Evolutionary conservation across 1,140 invertebrate species (phyloP), one percentile per base, ranked within the genome.

Genomic region (Bradynema listronoti): DNA sequence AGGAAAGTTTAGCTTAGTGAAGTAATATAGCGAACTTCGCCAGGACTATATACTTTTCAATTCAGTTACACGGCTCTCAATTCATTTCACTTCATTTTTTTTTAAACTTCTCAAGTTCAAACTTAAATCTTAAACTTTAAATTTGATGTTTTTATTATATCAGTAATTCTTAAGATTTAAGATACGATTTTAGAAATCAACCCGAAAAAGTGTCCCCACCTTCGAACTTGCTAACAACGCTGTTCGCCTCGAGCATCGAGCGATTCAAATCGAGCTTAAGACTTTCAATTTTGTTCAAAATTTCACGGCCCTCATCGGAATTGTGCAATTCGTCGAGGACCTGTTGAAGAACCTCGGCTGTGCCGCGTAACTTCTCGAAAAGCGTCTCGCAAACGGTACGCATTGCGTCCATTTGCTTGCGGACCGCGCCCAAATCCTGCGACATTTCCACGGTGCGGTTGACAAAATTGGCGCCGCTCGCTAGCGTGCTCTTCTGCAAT

Each of bases 271-370:
- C 27, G 5, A 50, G 4, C 47, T 50, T 50, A 32, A 50, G 29
- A 2, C 34, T 32, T 9, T 50, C 34, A 3, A 50, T 50, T 27
- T 50, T 50, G 4, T 27, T n/a, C 27, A 50, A 27, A 3, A 50
- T 25, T 25, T 50, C 27, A 3, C 47, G 47, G n/a, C 47, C 47
- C n/a, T 50, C 47, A 5, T 24, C 47, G 34, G 9, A 30, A n/a
- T 50, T 32, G 29, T 29, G 27, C 47, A 50, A 29, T 3, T 2
- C 16, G n/a, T 50, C 19, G 3, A 50, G 19, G 2, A 50, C 16
- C 14, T 19, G 29, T 50, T 29, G 16, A 9, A 50, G n/a, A 24
- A 50, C 29, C 3, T 4, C 4, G 27, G 47, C 47, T 4, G 47
- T 50, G 16, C 27, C 47, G 4, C 47, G 4, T 3, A 50, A 25